Conservation (phyloP, 2,113 vertebrate species). For the Rhea pennata region DNA sequence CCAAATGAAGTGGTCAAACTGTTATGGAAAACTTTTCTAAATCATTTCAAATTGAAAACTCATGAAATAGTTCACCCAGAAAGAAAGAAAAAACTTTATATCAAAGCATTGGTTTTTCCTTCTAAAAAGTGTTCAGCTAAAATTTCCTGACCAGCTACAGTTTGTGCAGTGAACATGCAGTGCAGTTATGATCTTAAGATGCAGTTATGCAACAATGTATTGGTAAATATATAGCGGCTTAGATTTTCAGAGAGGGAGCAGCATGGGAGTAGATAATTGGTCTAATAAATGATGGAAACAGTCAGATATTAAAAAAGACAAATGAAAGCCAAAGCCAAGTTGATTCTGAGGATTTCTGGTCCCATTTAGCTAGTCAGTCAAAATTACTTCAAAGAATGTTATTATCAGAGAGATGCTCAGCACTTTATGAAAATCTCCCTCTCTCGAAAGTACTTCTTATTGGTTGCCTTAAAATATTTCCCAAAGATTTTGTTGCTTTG, state of each 20-base stretch:
- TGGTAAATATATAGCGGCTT: neutral
- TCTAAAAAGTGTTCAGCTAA: neutral
- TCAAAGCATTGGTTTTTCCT: neutral
- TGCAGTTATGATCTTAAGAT: neutral
- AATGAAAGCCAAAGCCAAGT: neutral
- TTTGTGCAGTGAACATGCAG: neutral
- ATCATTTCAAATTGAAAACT: neutral
- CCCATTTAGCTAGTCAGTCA: neutral
- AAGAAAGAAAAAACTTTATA: neutral
- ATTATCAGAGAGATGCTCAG: neutral
- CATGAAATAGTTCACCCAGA: neutral
- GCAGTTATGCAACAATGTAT: neutral
- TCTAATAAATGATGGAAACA: neutral
- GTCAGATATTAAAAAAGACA: neutral
- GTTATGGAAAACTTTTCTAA: neutral
- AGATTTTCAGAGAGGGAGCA: neutral
- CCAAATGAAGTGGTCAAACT: neutral
- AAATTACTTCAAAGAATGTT: neutral
- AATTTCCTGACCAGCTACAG: neutral
- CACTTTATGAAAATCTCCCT: neutral
- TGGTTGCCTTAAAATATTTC: neutral
- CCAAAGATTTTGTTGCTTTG: neutral
- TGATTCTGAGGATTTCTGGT: neutral
- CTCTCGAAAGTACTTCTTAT: neutral
- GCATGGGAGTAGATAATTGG: neutral